A percentile compares a stretch with the other conserved stretches of the same genome.
Evolutionary conservation across 2,888 invertebrate genomes (phyloP).

Genomic region (Crossocerus cetratus): DNA sequence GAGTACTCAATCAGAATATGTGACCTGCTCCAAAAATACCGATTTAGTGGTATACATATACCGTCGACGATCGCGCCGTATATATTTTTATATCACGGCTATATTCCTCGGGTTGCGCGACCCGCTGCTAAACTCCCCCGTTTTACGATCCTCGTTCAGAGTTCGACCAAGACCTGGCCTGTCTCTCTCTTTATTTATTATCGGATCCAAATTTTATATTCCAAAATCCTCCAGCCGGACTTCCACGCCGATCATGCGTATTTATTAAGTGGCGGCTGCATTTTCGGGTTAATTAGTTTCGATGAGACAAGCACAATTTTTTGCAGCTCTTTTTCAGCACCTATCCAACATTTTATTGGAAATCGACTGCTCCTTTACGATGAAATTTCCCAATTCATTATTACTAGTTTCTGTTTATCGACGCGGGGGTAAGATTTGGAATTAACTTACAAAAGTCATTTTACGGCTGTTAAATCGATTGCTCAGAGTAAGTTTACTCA

Average conservation of each 20-base stretch:
- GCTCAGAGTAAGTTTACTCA: too few species aligned
- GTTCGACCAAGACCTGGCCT: neutral
- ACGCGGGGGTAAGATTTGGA: neutral
- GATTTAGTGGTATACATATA: conserved; percentile 21
- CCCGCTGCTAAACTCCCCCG: neutral
- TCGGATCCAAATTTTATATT: neutral
- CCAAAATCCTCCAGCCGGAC: neutral
- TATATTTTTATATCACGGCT: conserved; percentile 35
- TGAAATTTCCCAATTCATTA: too few species aligned
- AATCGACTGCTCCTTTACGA: too few species aligned
- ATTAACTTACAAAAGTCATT: too few species aligned
- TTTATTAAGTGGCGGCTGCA: neutral
- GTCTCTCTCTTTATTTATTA: neutral
- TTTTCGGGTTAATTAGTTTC: conserved; percentile 18
- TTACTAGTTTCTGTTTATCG: too few species aligned
- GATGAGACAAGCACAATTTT: neutral
- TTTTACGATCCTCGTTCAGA: conserved; percentile 1
- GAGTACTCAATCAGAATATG: conserved; percentile 30
- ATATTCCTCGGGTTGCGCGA: neutral
- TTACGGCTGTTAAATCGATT: too few species aligned
- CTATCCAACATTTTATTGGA: too few species aligned
- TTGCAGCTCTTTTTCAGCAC: neutral
- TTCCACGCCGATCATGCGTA: neutral
- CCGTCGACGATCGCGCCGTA: conserved; percentile 8
- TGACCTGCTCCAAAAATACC: conserved; percentile 42